A percentile compares a stretch with the other conserved stretches of the same genome.
phyloP scores from a whole-genome alignment of 2,113 vertebrate genomes.

The Caloenas nicobarica region DNA sequence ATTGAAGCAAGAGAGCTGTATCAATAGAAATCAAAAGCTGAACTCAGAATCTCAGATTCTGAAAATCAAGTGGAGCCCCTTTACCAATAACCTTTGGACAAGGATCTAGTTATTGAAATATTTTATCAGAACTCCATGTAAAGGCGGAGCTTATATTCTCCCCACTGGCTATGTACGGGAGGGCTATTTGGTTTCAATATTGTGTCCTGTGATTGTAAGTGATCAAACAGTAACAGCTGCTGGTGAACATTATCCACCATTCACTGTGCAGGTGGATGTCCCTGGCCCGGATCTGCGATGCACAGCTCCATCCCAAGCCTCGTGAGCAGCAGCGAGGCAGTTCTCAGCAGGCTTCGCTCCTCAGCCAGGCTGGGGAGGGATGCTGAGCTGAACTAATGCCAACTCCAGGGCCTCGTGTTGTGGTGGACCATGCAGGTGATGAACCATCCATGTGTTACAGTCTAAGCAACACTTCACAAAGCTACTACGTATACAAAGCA shows the following conservation, averaged over 20 bases:
- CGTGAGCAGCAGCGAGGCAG: too few relatives aligned
- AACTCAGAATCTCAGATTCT: background rate
- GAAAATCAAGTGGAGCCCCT: background rate
- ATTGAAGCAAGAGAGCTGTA: background rate
- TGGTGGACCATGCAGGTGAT: background rate
- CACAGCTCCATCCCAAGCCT: too few relatives aligned
- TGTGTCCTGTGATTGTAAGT: too few relatives aligned
- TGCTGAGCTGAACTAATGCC: background rate
- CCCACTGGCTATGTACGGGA: too few relatives aligned
- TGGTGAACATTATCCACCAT: too few relatives aligned
- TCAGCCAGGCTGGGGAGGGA: background rate
- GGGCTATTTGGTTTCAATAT: too few relatives aligned
- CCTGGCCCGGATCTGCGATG: too few relatives aligned
- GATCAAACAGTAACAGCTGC: too few relatives aligned
- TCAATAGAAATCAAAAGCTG: background rate
- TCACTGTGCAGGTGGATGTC: too few relatives aligned
- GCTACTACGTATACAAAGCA: background rate
- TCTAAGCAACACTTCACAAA: background rate
- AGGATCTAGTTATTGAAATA: background rate
- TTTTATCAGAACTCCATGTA: background rate
- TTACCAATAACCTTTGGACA: background rate
- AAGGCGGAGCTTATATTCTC: background rate
- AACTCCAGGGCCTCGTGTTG: background rate
- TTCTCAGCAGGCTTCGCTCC: too few relatives aligned
- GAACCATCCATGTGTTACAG: fast-evolving